phyloP scores from a whole-genome alignment of 2,888 invertebrate species.

The Zygaena filipendulae region DNA sequence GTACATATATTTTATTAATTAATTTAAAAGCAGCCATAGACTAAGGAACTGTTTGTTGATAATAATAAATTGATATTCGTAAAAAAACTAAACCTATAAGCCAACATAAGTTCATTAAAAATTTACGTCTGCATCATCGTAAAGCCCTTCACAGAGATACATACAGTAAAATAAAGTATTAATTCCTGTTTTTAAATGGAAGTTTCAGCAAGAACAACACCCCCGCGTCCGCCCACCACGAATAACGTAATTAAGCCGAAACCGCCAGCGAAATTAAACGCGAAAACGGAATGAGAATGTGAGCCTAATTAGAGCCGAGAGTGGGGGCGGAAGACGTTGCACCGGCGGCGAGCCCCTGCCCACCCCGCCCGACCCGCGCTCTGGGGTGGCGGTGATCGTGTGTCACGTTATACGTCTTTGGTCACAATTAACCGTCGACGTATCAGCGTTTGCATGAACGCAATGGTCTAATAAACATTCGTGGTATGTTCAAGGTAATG shows the following conservation, averaged over 20 bases:
- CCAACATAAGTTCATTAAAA: no score
- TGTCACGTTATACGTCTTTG: constrained; percentile 10
- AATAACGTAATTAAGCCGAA: constrained; percentile 70
- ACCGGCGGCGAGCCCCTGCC: constrained; percentile 19
- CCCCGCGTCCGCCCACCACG: constrained; percentile 31
- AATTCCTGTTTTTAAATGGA: no score
- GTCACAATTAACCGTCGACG: constrained; percentile 5
- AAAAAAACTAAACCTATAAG: no score
- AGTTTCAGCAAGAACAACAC: no score
- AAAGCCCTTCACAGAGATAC: no score
- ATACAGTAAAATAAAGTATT: no score
- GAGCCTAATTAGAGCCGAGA: constrained; percentile 69
- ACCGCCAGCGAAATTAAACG: constrained; percentile 70
- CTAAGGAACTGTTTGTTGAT: no score
- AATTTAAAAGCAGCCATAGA: no score
- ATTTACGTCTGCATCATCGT: no score
- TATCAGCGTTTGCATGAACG: constrained; percentile 6
- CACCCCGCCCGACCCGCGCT: constrained; percentile 10
- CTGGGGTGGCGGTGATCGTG: no score
- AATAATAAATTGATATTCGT: no score
- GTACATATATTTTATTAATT: no score
- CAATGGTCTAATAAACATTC: constrained; percentile 1
- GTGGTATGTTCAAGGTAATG: background rate
- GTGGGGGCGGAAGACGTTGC: constrained; percentile 26
- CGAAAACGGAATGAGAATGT: constrained; percentile 71